A percentile compares a stretch with the other conserved stretches of the same genome.
Conservation (phyloP, 2,797 vertebrate species). For the Loris lydekkerianus region DNA sequence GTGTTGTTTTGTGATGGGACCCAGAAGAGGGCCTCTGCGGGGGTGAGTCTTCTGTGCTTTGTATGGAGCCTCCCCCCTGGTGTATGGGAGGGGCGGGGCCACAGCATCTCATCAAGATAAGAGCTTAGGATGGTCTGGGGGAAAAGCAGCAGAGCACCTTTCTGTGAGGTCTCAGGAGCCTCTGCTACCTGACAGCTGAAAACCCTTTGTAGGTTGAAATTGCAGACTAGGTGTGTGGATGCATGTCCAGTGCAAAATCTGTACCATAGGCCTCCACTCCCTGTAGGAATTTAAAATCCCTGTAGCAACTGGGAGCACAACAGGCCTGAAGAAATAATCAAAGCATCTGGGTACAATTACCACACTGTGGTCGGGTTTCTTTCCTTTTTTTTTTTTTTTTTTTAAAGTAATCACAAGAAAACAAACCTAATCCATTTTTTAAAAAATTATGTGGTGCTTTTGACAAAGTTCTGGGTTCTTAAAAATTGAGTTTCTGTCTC, state of each 20-base stretch:
- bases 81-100: slow-evolving; percentile 27
- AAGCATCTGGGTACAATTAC: slow-evolving; percentile 92
- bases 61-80: slow-evolving; percentile 45
- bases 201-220: slow-evolving; percentile 74
- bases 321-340: slow-evolving; percentile 79
- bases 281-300: slow-evolving; percentile 82
- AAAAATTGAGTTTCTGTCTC: neutral
- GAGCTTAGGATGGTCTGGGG: slow-evolving; percentile 56
- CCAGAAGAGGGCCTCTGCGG: neutral
- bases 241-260: neutral
- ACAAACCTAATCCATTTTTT: slow-evolving; percentile 70
- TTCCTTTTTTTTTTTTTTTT: neutral
- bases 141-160: slow-evolving; percentile 75
- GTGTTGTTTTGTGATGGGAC: neutral
- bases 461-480: slow-evolving; percentile 7
- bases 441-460: slow-evolving; percentile 71
- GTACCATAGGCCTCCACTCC: slow-evolving; percentile 69
- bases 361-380: slow-evolving; percentile 82
- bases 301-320: slow-evolving; percentile 75
- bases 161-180: slow-evolving; percentile 77
- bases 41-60: slow-evolving; percentile 34
- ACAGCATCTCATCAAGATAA: slow-evolving; percentile 69
- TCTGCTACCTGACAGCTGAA: slow-evolving; percentile 83
- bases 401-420: slow-evolving; percentile 60
- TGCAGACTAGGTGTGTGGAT: slow-evolving; percentile 28